These are phyloP conservation scores for Hydropsyche betteni DNA, from an alignment of 2,888 invertebrate species.

Conservation along the genomic window DNA sequence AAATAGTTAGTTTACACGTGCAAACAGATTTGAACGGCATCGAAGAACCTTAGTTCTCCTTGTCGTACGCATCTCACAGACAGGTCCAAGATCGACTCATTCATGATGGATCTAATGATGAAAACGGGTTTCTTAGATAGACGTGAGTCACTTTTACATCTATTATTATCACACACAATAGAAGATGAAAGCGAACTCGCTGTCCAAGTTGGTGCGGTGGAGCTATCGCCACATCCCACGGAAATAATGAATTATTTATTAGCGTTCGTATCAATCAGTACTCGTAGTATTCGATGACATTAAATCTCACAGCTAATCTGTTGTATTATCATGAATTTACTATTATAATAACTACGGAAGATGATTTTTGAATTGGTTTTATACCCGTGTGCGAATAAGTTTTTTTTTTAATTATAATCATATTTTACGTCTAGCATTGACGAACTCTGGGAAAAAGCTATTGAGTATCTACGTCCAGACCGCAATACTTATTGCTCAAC, in stretches of 20 bases:
- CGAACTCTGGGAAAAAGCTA: no score
- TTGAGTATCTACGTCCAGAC: no score
- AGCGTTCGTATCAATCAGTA: no score
- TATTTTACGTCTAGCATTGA: no score
- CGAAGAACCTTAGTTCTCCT: not conserved
- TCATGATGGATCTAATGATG: slow-evolving; percentile 31
- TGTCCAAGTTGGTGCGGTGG: slow-evolving; percentile 25
- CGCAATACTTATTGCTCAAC: no score
- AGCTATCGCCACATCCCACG: slow-evolving; percentile 4
- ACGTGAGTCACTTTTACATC: slow-evolving; percentile 40
- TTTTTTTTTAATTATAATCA: no score
- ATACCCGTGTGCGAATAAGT: no score
- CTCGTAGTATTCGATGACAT: no score
- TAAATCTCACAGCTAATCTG: no score
- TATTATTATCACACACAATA: slow-evolving; percentile 40
- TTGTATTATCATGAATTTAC: no score
- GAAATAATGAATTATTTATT: slow-evolving; percentile 40
- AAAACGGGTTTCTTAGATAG: slow-evolving; percentile 38
- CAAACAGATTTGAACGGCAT: not conserved
- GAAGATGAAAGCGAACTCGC: slow-evolving; percentile 41
- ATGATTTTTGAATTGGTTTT: no score
- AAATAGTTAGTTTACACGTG: not conserved
- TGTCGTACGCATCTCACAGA: not conserved
- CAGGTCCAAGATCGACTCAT: slow-evolving; percentile 31
- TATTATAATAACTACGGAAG: no score